These are phyloP conservation scores for Capitulum mitella DNA, from an alignment of 2,888 invertebrate genomes.

Conservation along the genomic window DNA sequence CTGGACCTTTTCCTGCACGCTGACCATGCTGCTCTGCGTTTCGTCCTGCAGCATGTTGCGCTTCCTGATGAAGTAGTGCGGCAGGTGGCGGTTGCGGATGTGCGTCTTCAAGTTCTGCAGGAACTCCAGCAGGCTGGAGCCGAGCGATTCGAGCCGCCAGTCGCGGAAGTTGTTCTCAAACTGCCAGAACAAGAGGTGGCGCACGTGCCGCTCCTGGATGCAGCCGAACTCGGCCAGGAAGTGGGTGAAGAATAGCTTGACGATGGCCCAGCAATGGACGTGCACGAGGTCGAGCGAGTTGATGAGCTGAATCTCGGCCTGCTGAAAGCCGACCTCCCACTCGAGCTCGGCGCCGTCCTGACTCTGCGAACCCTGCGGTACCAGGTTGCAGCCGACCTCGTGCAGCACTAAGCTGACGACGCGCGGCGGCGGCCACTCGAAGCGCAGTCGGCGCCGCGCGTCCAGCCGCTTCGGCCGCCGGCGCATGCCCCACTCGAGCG, in stretches of 20 bases:
- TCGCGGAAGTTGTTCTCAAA: slow-evolving; percentile 62
- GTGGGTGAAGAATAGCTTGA: slow-evolving; percentile 60
- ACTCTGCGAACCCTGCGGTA: background rate
- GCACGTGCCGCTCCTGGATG: slow-evolving; percentile 61
- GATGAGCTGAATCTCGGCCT: background rate
- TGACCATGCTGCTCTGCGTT: slow-evolving; percentile 45
- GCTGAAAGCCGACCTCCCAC: slow-evolving; percentile 14
- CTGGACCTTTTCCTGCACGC: slow-evolving; percentile 59
- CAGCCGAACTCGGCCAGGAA: slow-evolving; percentile 61
- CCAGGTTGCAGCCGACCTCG: slow-evolving; percentile 9
- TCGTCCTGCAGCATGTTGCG: slow-evolving; percentile 67
- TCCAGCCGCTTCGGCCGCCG: background rate
- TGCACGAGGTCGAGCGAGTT: slow-evolving; percentile 62
- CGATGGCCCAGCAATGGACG: slow-evolving; percentile 60
- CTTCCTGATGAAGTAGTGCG: slow-evolving; percentile 64
- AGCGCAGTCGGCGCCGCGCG: background rate
- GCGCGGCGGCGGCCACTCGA: slow-evolving; percentile 4
- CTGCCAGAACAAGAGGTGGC: slow-evolving; percentile 67
- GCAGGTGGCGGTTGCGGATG: slow-evolving; percentile 55
- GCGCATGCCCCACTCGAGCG: background rate
- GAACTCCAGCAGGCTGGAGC: slow-evolving; percentile 57
- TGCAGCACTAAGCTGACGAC: background rate
- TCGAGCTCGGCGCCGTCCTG: background rate
- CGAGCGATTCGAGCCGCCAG: slow-evolving; percentile 67
- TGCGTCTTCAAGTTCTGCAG: slow-evolving; percentile 56